A percentile compares a stretch with the other conserved stretches of the same genome.
These are phyloP conservation scores for Melanchra persicariae DNA, from an alignment of 2,888 invertebrate genomes.

Conservation along the genomic window DNA sequence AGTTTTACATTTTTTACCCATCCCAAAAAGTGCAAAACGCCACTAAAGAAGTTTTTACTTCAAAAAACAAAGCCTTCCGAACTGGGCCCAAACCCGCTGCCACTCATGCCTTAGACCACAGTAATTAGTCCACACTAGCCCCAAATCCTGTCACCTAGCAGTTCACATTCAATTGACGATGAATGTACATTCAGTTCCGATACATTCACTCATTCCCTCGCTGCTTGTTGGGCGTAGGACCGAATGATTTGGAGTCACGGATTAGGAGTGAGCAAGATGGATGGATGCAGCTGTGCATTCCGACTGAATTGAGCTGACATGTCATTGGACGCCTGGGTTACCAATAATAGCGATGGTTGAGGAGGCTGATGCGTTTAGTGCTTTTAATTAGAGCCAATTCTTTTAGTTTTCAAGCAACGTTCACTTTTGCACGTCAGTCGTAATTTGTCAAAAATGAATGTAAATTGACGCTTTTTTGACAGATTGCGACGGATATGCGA, in stretches of 20 bases:
- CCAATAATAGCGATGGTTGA: background rate
- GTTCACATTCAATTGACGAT: slow-evolving; percentile 54
- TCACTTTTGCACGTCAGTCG: too few relatives aligned
- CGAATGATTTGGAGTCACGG: slow-evolving; percentile 57
- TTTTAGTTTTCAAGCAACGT: too few relatives aligned
- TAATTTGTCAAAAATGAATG: too few relatives aligned
- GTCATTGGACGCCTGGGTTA: slow-evolving; percentile 6
- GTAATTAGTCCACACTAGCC: slow-evolving; percentile 52
- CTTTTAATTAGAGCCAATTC: too few relatives aligned
- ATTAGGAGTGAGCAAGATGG: slow-evolving; percentile 54
- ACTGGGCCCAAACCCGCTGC: slow-evolving; percentile 25
- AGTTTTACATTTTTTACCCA: too few relatives aligned
- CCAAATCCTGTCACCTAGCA: slow-evolving; percentile 52
- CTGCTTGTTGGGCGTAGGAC: slow-evolving; percentile 35
- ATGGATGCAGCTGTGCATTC: slow-evolving; percentile 28
- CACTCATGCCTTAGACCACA: background rate
- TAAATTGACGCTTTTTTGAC: too few relatives aligned
- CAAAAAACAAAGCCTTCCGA: background rate
- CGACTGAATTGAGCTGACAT: background rate
- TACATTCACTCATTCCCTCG: slow-evolving; percentile 50
- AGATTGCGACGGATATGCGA: too few relatives aligned
- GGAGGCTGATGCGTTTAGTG: too few relatives aligned
- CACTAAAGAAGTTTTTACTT: too few relatives aligned
- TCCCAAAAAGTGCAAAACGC: too few relatives aligned
- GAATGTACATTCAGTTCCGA: slow-evolving; percentile 47